Percentiles rank a stretch among this genome's conserved stretches.
Evolutionary conservation across 2,797 vertebrate species (phyloP).

Genomic region (Scleropages formosus): DNA sequence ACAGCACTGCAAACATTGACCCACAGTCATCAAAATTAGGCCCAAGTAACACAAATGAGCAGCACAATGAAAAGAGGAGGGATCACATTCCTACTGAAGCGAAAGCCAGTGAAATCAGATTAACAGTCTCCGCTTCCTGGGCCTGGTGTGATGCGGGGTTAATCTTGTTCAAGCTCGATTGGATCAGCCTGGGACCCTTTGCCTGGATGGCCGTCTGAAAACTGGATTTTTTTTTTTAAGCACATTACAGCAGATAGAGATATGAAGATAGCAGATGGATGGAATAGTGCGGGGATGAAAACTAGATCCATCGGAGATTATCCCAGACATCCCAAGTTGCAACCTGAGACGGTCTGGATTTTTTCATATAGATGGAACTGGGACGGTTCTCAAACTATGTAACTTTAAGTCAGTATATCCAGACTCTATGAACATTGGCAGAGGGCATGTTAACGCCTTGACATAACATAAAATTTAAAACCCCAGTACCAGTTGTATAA

Average conservation of each 20-base stretch:
- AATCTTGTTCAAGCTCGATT: constrained; percentile 50
- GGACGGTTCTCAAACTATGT: background rate
- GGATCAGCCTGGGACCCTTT: constrained; percentile 46
- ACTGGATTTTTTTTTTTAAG: constrained; percentile 44
- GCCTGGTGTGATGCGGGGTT: constrained; percentile 31
- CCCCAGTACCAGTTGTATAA: no score
- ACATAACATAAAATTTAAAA: no score
- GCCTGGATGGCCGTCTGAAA: constrained; percentile 30
- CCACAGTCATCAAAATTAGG: background rate
- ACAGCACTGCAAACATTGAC: constrained; percentile 45
- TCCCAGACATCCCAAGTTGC: constrained; percentile 30
- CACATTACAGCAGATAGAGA: constrained; percentile 37
- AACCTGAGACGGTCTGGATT: background rate
- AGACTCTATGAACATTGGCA: background rate
- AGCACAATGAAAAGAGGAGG: background rate
- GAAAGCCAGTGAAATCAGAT: constrained; percentile 38
- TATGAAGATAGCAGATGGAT: constrained; percentile 30
- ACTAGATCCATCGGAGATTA: constrained; percentile 32
- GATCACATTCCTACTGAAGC: constrained; percentile 17
- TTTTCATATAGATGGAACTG: background rate
- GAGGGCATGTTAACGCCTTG: no score
- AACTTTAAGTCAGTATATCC: background rate
- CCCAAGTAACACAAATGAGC: background rate
- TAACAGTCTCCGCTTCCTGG: constrained; percentile 35
- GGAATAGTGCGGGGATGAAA: constrained; percentile 32